Conservation (phyloP, 2,888 invertebrate species). For the Stenodema calcarata region DNA sequence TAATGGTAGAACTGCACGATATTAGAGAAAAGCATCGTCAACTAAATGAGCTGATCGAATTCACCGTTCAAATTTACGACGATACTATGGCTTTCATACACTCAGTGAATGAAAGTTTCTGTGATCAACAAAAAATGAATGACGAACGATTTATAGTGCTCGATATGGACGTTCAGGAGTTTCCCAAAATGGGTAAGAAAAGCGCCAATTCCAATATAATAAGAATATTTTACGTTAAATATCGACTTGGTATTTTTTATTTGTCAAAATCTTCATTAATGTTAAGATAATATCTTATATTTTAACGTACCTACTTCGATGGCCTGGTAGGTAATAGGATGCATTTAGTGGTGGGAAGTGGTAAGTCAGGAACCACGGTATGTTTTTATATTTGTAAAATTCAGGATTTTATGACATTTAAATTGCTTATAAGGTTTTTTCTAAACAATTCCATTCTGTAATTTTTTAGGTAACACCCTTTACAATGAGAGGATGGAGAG, state of each 20-base stretch:
- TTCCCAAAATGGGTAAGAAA: background rate
- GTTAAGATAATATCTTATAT: no score
- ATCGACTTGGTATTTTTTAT: no score
- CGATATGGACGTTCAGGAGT: background rate
- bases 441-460: no score
- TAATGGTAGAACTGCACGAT: background rate
- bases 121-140: background rate
- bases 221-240: no score
- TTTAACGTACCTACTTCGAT: no score
- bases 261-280: no score
- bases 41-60: constrained; percentile 13
- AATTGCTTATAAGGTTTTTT: no score
- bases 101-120: background rate
- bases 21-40: background rate
- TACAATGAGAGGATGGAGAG: background rate
- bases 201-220: background rate
- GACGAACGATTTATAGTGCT: background rate
- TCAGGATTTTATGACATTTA: no score
- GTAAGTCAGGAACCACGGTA: no score
- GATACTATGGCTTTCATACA: background rate
- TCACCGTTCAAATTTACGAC: background rate
- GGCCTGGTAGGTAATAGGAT: no score
- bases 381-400: no score
- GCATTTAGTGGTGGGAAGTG: no score
- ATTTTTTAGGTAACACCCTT: background rate